These are phyloP conservation scores for Germaria angustata DNA, from an alignment of 2,888 invertebrate genomes.

Conservation along the genomic window DNA sequence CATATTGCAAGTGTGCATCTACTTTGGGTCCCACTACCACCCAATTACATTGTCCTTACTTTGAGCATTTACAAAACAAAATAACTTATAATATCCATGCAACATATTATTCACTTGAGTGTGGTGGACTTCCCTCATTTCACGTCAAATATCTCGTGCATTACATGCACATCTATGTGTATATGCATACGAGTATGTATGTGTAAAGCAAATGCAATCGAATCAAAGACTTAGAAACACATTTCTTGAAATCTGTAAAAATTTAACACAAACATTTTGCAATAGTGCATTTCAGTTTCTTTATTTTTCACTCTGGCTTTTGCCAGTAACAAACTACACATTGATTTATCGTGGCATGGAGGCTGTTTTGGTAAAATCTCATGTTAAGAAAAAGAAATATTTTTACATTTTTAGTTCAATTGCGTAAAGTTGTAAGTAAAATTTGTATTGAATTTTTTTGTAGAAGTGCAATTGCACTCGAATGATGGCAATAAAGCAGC, in stretches of 20 bases:
- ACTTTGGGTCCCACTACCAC: too few relatives aligned
- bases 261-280: constrained; percentile 32
- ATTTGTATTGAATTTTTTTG: background rate
- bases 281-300: constrained; percentile 25
- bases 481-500: constrained; percentile 43
- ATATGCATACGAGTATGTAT: too few relatives aligned
- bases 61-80: too few relatives aligned
- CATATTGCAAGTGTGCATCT: too few relatives aligned
- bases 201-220: constrained; percentile 27
- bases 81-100: too few relatives aligned
- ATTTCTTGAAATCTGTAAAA: constrained; percentile 24
- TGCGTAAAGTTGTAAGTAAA: constrained; percentile 47
- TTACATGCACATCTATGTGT: too few relatives aligned
- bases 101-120: too few relatives aligned
- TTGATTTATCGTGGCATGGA: constrained; percentile 7
- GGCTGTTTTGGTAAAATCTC: constrained; percentile 3
- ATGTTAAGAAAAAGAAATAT: background rate
- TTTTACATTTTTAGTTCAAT: constrained; percentile 23
- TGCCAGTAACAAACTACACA: background rate
- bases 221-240: background rate
- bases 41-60: too few relatives aligned
- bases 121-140: background rate
- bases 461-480: constrained; percentile 35
- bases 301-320: background rate
- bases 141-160: background rate